Conservation (phyloP, 1,140 invertebrate species). For the Phortica variegata region DNA sequence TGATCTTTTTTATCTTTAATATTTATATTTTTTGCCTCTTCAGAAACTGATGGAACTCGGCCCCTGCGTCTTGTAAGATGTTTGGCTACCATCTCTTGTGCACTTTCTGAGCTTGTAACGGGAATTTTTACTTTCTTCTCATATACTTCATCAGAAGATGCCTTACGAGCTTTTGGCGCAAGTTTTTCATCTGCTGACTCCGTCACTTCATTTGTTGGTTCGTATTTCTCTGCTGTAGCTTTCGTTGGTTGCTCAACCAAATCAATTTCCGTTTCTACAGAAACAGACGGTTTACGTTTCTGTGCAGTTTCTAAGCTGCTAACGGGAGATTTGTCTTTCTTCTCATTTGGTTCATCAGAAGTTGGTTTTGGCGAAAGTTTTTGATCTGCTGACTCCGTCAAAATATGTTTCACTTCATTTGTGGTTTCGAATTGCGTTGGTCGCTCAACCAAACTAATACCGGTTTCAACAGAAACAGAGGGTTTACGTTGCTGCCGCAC, state of each 20-base stretch:
- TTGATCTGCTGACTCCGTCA: constrained; percentile 4
- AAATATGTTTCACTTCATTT: no score
- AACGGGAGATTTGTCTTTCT: background rate
- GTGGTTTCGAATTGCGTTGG: background rate
- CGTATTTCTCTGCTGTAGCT: constrained; percentile 3
- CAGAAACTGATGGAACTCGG: background rate
- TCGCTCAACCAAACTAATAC: background rate
- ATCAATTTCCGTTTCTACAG: background rate
- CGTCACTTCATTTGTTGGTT: background rate
- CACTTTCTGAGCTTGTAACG: no score
- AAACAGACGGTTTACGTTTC: background rate
- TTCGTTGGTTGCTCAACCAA: background rate
- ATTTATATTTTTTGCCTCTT: no score
- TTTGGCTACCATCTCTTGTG: constrained; percentile 13
- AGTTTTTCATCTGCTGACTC: constrained; percentile 7
- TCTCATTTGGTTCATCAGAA: background rate
- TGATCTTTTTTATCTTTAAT: no score
- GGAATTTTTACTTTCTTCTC: constrained; percentile 3
- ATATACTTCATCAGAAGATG: background rate
- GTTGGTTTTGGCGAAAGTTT: background rate
- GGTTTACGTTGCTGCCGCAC: background rate
- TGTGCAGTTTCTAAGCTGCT: background rate
- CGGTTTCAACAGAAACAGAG: background rate
- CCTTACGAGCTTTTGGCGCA: background rate
- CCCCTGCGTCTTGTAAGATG: background rate